These are phyloP conservation scores for Betta splendens DNA, from an alignment of 2,797 vertebrate genomes.

Conservation along the genomic window DNA sequence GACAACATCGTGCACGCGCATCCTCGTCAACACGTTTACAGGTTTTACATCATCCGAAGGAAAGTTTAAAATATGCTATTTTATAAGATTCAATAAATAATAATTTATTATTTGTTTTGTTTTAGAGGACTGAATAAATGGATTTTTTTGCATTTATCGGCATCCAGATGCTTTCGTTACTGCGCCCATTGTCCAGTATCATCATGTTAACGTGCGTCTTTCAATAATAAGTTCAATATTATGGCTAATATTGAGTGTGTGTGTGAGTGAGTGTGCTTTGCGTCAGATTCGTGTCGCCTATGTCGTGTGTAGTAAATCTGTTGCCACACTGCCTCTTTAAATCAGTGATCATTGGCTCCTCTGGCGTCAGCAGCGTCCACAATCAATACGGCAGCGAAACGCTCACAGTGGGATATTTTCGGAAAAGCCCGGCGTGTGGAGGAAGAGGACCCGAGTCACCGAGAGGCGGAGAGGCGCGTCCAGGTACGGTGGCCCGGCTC, in stretches of 20 bases:
- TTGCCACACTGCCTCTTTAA: conserved; percentile 68
- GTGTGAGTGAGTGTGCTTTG: no score
- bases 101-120: no score
- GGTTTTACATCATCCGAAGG: no score
- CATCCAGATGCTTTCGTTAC: no score
- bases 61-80: no score
- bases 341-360: conserved; percentile 54
- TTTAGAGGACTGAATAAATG: no score
- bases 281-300: no score
- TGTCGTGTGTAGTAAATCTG: no score
- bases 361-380: conserved; percentile 64
- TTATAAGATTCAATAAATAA: no score
- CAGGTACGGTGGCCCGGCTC: conserved; percentile 30
- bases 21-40: neutral
- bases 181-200: no score
- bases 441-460: neutral
- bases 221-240: neutral
- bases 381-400: conserved; percentile 53
- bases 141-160: no score
- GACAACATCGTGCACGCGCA: conserved; percentile 19
- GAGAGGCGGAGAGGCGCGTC: conserved; percentile 6
- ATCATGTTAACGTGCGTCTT: neutral
- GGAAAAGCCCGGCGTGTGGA: conserved; percentile 23
- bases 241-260: no score
- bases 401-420: conserved; percentile 42